Percentiles rank a stretch among this genome's conserved stretches.
phyloP scores from a whole-genome alignment of 2,888 invertebrate genomes.

The Thymelicus lineola region DNA sequence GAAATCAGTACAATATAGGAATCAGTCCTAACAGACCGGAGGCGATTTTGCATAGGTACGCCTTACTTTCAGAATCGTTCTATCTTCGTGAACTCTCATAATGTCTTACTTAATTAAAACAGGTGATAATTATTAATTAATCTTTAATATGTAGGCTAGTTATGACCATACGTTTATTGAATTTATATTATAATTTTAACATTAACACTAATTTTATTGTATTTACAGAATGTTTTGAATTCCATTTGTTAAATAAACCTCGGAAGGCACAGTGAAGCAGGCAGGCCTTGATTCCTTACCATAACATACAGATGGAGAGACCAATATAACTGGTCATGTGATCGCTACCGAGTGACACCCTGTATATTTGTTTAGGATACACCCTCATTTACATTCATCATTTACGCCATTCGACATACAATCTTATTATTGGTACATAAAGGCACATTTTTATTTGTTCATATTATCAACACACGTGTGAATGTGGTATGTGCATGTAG shows the following conservation, averaged over 20 bases:
- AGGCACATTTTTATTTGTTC: constrained; percentile 57
- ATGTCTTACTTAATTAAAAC: no score
- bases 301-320: constrained; percentile 43
- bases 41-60: no score
- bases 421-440: constrained; percentile 55
- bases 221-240: background rate
- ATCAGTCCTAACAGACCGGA: no score
- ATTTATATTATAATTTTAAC: no score
- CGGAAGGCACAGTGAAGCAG: no score
- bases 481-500: constrained; percentile 52
- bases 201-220: no score
- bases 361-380: constrained; percentile 80
- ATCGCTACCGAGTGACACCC: constrained; percentile 70
- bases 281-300: constrained; percentile 31
- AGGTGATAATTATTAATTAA: no score
- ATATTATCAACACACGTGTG: constrained; percentile 46
- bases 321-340: constrained; percentile 58
- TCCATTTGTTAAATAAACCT: background rate
- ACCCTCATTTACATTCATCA: constrained; percentile 68
- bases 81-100: no score
- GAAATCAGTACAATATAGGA: no score
- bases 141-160: no score
- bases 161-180: no score
- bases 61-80: no score
- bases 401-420: constrained; percentile 53